These are phyloP conservation scores for Diabrotica virgifera DNA, from an alignment of 1,140 invertebrate species.

Conservation along the genomic window DNA sequence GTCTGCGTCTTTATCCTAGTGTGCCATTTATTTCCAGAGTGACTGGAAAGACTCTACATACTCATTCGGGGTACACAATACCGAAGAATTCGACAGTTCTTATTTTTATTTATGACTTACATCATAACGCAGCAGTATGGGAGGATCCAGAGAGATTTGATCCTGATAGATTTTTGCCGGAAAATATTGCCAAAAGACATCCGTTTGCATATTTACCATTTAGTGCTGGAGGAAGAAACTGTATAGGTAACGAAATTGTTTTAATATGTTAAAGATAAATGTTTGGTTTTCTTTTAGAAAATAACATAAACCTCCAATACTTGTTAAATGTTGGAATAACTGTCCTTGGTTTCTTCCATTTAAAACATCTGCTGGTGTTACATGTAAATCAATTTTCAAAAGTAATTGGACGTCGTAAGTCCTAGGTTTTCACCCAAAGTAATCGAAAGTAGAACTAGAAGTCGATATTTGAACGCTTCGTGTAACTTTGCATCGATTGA, in stretches of 20 bases:
- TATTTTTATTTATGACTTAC: slow-evolving; percentile 52
- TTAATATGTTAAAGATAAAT: neutral
- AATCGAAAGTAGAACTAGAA: no score
- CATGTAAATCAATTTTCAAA: no score
- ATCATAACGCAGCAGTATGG: slow-evolving; percentile 54
- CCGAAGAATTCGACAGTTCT: slow-evolving; percentile 38
- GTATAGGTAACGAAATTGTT: slow-evolving; percentile 51
- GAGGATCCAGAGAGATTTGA: slow-evolving; percentile 63
- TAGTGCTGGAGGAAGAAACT: slow-evolving; percentile 62
- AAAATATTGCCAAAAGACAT: slow-evolving; percentile 52
- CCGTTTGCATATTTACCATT: slow-evolving; percentile 62
- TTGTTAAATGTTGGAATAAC: no score
- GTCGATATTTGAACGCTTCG: no score
- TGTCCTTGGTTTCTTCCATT: no score
- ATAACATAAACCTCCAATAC: no score
- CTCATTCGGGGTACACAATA: slow-evolving; percentile 36
- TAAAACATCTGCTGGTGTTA: no score
- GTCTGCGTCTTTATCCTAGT: slow-evolving; percentile 62
- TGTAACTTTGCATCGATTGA: no score
- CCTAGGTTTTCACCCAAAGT: no score
- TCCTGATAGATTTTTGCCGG: slow-evolving; percentile 65
- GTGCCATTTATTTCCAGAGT: slow-evolving; percentile 62
- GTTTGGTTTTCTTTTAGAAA: neutral
- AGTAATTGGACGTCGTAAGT: no score
- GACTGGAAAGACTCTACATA: slow-evolving; percentile 50